Evolutionary conservation across 2,113 vertebrate species (phyloP), one percentile per base, ranked within the genome.

Genomic region (Origma solitaria): DNA sequence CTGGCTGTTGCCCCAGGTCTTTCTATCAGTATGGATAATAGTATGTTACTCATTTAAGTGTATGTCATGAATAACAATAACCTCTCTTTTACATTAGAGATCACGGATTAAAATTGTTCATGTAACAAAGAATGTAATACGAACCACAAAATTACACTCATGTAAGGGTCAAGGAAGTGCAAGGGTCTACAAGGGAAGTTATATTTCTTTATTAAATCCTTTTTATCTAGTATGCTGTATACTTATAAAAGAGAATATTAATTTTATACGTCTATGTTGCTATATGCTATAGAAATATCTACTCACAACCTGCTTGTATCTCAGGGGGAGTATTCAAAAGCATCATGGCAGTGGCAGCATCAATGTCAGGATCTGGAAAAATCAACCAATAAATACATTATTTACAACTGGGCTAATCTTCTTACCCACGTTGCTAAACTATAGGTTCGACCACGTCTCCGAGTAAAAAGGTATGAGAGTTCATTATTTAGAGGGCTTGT

Each of bases 351-450:
- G 97, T 98, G 97, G 98, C 98, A 96, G 98, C 98, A 96, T 98
- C 98, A 98, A 98, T 98, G 98, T 98, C 98, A 97, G 98, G 98
- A 98, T 98, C 98, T 98, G 98, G 98, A 98, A 98, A 98, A 98
- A 97, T 98, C 98, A 98, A 98, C 97, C 98, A 98, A 98, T 98
- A 98, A 98, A 98, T 97, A 98, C 94, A 97, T 98, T 98, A 98
- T 97, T 98, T 98, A 98, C 97, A 98, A 97, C 95, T 95, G 77
- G 97, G 96, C 97, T 95, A 35, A 96, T 90, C 80, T 88, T 83
- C 89, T 91, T 54, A 79, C 72, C 92, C 85, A 92, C 95, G 35
- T 28, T 94, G 94, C 84, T 97, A 87, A 92, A 95, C 94, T 92
- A 97, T 18, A 96, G 97, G 90, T 96, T 88, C 6, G 84, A 96